These are phyloP conservation scores for Gobiocypris rarus DNA, from an alignment of 2,113 vertebrate genomes.

Conservation along the genomic window DNA sequence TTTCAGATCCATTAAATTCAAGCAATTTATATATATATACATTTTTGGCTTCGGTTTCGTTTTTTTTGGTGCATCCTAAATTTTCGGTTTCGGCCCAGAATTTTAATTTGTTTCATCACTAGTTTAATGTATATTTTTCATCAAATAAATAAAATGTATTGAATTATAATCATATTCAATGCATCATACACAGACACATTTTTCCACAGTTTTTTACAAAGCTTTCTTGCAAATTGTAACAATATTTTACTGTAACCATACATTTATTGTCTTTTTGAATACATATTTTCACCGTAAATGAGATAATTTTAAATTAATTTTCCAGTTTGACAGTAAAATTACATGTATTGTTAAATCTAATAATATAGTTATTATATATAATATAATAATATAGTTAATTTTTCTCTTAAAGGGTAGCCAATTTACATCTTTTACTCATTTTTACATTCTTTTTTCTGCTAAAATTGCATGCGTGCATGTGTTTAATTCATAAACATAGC, in stretches of 20 bases:
- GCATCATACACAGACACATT: neutral
- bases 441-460: neutral
- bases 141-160: neutral
- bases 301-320: neutral
- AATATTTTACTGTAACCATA: neutral
- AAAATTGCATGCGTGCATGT: neutral
- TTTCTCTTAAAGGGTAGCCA: too few relatives aligned
- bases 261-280: neutral
- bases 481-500: neutral
- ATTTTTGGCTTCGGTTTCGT: too few relatives aligned
- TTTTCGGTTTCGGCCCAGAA: too few relatives aligned
- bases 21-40: too few relatives aligned
- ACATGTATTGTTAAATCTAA: neutral
- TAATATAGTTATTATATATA: too few relatives aligned
- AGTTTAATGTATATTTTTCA: too few relatives aligned
- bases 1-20: too few relatives aligned
- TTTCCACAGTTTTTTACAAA: neutral
- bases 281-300: neutral
- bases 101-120: too few relatives aligned
- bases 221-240: neutral
- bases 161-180: neutral
- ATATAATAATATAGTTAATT: too few relatives aligned
- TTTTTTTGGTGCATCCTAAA: too few relatives aligned
- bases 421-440: neutral
- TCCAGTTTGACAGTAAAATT: neutral